Evolutionary conservation across 2,888 invertebrate genomes (phyloP), one percentile per base, ranked within the genome.

Genomic region (Ypsolopha scabrella): DNA sequence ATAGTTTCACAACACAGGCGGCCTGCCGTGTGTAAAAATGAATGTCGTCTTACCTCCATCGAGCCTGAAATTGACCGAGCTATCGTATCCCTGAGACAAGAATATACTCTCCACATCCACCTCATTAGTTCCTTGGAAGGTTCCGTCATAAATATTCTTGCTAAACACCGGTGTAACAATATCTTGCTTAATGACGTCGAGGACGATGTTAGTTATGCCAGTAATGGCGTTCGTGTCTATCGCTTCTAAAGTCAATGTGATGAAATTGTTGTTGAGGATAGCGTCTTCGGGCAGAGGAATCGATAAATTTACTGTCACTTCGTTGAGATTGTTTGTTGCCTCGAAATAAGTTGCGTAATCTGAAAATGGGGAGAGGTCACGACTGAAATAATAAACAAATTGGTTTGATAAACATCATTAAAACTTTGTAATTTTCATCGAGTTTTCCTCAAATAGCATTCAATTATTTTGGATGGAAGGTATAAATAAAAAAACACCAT

Each of bases 181-280:
- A 57, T 79, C 80, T 41, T 72, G 66, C 62, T 75, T 76, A 61
- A 80, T 65, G 58, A 83, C 63, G 54, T 77, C 72, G 48, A 87
- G 54, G 39, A 80, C 51, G 48, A 87, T 57, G 54, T 58, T 70
- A 41, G 78, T 68, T 2, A 67, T 68, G 36, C 75, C 58, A 50
- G 63, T 58, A 54, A 70, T 52, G 4, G 79, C 70, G 53, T 72
- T 68, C 9, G 62, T 50, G 37, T 67, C 75, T 52, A 65, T 64
- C 52, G 86, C 85, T 50, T 59, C 59, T 10, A 86, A 56, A 35
- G 62, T 70, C 49, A 86, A 57, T 33, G 67, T 55, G 53, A 86
- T 55, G 54, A 71, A 60, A 61, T 67, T 68, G 57, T 77, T 73
- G 46, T 72, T 62, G 53, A 54, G 57, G 57, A 79, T 63, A 53